phyloP scores from a whole-genome alignment of 2,113 vertebrate species.

The Bufo gargarizans region DNA sequence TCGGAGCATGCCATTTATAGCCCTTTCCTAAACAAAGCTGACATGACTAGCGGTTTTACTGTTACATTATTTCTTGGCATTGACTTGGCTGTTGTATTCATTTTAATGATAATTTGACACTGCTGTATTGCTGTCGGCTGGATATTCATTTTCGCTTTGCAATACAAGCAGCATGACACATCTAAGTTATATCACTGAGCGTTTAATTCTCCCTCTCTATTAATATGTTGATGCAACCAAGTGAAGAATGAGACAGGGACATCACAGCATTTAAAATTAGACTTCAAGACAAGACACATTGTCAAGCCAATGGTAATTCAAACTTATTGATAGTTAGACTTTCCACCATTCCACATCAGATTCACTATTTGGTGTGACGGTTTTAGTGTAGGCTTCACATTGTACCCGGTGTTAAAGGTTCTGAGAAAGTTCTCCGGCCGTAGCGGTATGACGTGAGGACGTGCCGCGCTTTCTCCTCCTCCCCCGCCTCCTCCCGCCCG shows the following conservation, averaged over 20 bases:
- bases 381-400: neutral
- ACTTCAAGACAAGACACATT: neutral
- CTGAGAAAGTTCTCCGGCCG: too few relatives aligned
- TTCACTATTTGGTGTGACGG: neutral
- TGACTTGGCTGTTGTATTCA: neutral
- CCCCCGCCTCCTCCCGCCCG: too few relatives aligned
- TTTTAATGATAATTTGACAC: conserved; percentile 14
- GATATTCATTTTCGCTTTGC: neutral
- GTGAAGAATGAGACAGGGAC: neutral
- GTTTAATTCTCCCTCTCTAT: neutral
- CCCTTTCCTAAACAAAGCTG: neutral
- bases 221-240: conserved; percentile 9
- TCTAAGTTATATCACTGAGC: neutral
- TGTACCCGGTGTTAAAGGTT: too few relatives aligned
- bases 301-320: conserved; percentile 1
- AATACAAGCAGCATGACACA: neutral
- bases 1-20: neutral
- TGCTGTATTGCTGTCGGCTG: neutral
- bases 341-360: neutral
- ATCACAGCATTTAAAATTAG: neutral
- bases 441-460: too few relatives aligned
- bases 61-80: neutral
- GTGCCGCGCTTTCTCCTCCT: too few relatives aligned
- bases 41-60: neutral
- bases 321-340: neutral